Evolutionary conservation across 2,113 vertebrate genomes (phyloP).

Genomic region (Rhynchomys soricoides): DNA sequence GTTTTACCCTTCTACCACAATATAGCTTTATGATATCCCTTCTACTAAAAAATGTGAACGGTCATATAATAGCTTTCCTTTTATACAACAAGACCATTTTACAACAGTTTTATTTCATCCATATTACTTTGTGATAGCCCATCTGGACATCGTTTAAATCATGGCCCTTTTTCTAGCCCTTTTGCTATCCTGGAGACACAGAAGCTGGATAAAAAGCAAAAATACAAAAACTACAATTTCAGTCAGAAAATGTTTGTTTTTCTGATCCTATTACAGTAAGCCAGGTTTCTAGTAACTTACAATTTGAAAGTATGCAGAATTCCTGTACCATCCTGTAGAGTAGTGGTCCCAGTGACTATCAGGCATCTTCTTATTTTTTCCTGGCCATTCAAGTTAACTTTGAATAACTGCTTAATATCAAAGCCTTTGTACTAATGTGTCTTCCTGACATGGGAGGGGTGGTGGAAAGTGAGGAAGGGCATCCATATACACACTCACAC

Average conservation of each 20-base stretch:
- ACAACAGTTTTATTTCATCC: not conserved
- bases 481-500: not conserved
- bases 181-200: not conserved
- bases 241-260: not conserved
- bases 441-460: not conserved
- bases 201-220: not conserved
- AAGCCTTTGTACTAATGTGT: not conserved
- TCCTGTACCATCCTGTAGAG: not conserved
- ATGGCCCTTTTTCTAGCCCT: not conserved
- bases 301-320: not conserved
- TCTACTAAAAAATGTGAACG: not conserved
- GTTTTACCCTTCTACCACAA: not conserved
- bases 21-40: not conserved
- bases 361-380: not conserved
- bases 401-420: not conserved
- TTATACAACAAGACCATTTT: not conserved
- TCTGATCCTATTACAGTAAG: not conserved
- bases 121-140: not conserved
- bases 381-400: not conserved
- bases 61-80: not conserved
- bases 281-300: not conserved
- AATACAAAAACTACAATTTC: not conserved
- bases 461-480: not conserved
- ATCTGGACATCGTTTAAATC: not conserved
- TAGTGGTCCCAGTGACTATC: not conserved